Percentiles rank a stretch among this genome's conserved stretches.
Conservation (phyloP, 2,113 vertebrate genomes). For the Delphinapterus leucas region DNA sequence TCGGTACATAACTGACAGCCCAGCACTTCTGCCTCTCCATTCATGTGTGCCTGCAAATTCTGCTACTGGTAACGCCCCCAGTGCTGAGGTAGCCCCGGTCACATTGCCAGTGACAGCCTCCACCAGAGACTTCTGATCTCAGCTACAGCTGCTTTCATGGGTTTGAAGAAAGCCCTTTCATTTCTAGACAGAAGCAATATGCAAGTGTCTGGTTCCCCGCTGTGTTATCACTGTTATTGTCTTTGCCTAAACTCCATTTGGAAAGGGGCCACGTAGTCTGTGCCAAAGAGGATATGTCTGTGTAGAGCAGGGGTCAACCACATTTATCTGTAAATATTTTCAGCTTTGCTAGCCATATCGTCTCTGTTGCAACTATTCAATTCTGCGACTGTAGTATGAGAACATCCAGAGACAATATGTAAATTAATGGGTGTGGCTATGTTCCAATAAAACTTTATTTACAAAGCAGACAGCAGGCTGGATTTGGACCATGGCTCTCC, state of each 20-base stretch:
- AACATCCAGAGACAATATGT: neutral
- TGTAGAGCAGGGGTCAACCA: neutral
- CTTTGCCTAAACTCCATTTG: neutral
- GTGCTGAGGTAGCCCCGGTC: no score
- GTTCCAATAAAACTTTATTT: constrained; percentile 38
- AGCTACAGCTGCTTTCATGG: neutral
- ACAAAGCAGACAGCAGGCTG: neutral
- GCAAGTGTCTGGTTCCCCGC: neutral
- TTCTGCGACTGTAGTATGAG: neutral
- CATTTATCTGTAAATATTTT: neutral
- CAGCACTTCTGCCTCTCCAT: neutral
- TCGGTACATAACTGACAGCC: neutral
- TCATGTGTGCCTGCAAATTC: neutral
- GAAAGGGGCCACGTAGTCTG: neutral
- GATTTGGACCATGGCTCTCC: neutral
- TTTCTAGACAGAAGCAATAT: neutral
- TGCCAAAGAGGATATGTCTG: neutral
- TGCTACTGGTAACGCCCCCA: no score
- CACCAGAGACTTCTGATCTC: neutral
- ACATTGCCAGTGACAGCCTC: neutral
- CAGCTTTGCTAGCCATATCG: neutral
- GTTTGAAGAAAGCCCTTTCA: neutral
- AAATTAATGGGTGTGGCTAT: neutral
- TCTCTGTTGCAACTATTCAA: neutral
- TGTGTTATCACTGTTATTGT: neutral